Conservation (phyloP, 2,113 vertebrate species). For the Acrocephalus arundinaceus region DNA sequence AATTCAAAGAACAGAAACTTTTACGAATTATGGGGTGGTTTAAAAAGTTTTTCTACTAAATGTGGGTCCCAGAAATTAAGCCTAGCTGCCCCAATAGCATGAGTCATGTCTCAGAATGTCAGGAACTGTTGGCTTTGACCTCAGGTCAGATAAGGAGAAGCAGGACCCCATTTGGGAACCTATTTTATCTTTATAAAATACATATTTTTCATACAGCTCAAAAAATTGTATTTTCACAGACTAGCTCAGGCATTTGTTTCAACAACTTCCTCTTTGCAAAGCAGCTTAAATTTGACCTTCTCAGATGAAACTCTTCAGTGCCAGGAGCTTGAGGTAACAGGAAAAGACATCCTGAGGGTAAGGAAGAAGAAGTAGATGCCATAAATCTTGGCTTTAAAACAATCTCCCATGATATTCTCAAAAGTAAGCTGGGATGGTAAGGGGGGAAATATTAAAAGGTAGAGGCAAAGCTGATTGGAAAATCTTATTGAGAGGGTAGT, state of each 20-base stretch:
- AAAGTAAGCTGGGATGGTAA: neutral
- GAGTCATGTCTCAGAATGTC: neutral
- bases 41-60: neutral
- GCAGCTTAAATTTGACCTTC: slow-evolving; percentile 19
- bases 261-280: neutral
- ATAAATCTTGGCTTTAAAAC: slow-evolving; percentile 8
- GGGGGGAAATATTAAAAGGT: neutral
- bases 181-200: neutral
- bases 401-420: neutral
- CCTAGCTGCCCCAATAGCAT: neutral
- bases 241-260: neutral
- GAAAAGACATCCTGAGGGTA: neutral
- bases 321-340: neutral
- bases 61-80: neutral
- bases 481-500: neutral
- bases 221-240: neutral
- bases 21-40: neutral
- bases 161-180: neutral
- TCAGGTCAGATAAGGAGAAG: neutral
- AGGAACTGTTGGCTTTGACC: neutral
- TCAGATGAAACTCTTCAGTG: neutral
- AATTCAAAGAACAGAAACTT: neutral
- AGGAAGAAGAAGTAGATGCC: neutral
- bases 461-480: neutral
- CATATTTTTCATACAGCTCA: neutral